Percentiles rank a stretch among this genome's conserved stretches.
phyloP scores from a whole-genome alignment of 2,888 invertebrate genomes.

The Lycia hirtaria region DNA sequence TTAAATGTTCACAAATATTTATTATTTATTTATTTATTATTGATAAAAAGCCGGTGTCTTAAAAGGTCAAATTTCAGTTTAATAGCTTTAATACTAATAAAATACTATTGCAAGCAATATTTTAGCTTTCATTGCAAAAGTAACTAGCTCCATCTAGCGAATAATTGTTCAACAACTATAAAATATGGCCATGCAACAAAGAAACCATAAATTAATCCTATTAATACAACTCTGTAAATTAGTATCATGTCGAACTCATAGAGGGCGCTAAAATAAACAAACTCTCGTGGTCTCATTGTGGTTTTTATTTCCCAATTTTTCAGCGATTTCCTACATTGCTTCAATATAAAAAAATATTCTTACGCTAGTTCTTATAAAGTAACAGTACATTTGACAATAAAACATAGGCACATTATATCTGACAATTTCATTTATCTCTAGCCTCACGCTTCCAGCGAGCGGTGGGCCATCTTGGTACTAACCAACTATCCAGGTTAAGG shows the following conservation, averaged over 20 bases:
- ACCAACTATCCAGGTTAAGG: no score
- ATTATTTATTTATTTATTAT: no score
- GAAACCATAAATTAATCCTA: neutral
- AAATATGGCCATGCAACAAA: no score
- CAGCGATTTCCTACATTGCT: constrained; percentile 34
- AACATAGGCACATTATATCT: neutral
- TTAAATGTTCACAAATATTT: no score
- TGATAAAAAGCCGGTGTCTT: no score
- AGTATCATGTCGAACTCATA: constrained; percentile 1
- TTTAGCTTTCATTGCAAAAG: no score
- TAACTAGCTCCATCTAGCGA: no score
- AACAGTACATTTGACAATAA: constrained; percentile 11
- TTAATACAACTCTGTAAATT: neutral
- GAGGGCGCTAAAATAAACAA: constrained; percentile 34
- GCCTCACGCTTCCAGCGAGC: neutral
- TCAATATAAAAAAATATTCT: constrained; percentile 17
- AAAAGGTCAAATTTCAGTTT: no score
- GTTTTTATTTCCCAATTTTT: constrained; percentile 28
- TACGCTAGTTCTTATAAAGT: constrained; percentile 16
- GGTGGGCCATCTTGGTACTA: neutral
- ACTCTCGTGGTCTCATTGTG: constrained; percentile 32
- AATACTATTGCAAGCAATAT: no score
- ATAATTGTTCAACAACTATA: no score
- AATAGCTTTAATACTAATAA: no score
- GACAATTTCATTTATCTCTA: neutral